Conservation (phyloP, 1,140 invertebrate species). For the Palaemon carinicauda region DNA sequence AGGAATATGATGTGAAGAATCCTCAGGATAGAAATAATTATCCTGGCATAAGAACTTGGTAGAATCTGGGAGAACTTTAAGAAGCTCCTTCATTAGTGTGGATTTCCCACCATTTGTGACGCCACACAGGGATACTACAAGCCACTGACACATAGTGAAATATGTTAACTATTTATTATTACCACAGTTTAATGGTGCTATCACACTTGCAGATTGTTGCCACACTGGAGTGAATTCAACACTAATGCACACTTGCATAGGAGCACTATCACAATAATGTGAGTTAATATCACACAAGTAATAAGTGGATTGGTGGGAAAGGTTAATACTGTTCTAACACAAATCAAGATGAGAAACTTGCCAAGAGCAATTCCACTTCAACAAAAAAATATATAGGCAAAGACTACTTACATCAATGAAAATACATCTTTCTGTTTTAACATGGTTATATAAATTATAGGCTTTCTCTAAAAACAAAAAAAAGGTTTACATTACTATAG, state of each 20-base stretch:
- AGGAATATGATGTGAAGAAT: slow-evolving; percentile 75
- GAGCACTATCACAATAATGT: too few relatives aligned
- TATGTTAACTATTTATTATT: neutral
- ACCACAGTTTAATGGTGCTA: neutral
- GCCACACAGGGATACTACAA: slow-evolving; percentile 78
- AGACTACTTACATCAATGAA: too few relatives aligned
- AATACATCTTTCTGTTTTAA: too few relatives aligned
- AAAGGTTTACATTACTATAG: too few relatives aligned
- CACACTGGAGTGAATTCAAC: too few relatives aligned
- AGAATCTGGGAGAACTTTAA: slow-evolving; percentile 67
- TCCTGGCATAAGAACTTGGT: slow-evolving; percentile 76
- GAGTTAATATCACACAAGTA: neutral
- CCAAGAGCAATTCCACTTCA: neutral
- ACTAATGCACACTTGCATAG: too few relatives aligned
- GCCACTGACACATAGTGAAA: slow-evolving; percentile 68
- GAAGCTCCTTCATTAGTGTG: slow-evolving; percentile 69
- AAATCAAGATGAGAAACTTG: neutral
- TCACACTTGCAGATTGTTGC: neutral
- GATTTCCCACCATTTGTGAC: slow-evolving; percentile 84
- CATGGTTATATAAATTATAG: too few relatives aligned
- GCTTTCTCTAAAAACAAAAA: too few relatives aligned
- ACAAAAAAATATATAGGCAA: too few relatives aligned
- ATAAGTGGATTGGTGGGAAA: neutral
- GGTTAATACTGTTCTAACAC: too few relatives aligned
- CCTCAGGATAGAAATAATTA: slow-evolving; percentile 76